Evolutionary conservation across 2,797 vertebrate species (phyloP), one percentile per base, ranked within the genome.

Genomic region (Sebastolobus alascanus): DNA sequence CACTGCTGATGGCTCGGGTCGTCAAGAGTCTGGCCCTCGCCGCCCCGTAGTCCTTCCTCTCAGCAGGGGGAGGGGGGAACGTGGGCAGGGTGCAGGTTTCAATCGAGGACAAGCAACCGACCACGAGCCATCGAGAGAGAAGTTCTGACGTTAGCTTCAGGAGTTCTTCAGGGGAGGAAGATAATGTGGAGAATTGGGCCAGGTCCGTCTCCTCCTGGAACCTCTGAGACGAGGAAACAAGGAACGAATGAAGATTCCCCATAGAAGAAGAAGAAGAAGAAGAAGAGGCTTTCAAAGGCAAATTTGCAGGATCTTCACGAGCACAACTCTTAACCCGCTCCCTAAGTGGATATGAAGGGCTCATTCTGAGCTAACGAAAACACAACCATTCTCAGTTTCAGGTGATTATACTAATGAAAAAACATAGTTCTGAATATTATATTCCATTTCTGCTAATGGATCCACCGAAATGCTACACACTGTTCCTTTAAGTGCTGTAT

Each of bases 141-240:
- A 96, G 85, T 66, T 90, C 84, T 25, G 93, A 95, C 0, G 96
- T 96, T 7, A 91, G 80, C 52, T 73, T 90, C 27, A 96, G 94
- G 59, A 97, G 95, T 12, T 92, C 88, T 71, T 95, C 95, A 40
- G 95, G 96, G 31, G 95, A 92, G 46, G 95, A 96, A 29, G 63
- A 29, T 27, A 87, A 58, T 1, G 12, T 46, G 3, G 92, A 67
- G 59, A 93, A 92, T 1, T 68, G 59, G 8, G 83, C 40, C 54
- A 93, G 68, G 59, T 96, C 88, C 0, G 84, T 93, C 25, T 84
- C 87, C 60, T 96, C 94, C 70, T 77, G 93, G 85, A 96, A 95
- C 55, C 67, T 91, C 96, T 96, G 91, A 43, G 65, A 73, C 9
- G 35, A 43, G 13, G 8, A 61, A 64, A 50, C 18, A 63, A 74